Percentiles rank a stretch among this genome's conserved stretches.
Conservation (phyloP, 2,797 vertebrate genomes). For the Cacajao melanocephalus region DNA sequence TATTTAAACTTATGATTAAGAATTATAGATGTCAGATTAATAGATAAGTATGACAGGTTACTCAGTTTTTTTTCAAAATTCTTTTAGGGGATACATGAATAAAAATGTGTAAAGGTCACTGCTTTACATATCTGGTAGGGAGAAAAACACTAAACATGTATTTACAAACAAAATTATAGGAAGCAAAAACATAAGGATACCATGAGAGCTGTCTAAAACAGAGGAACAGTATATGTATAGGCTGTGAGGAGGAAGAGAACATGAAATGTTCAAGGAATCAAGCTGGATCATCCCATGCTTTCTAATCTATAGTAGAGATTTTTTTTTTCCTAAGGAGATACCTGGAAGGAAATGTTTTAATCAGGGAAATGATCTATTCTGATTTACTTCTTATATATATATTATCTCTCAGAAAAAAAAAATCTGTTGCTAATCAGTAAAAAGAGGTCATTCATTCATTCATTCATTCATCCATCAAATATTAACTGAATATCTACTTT, state of each 20-base stretch:
- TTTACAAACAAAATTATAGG: not conserved
- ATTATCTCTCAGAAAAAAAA: not conserved
- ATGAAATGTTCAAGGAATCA: not conserved
- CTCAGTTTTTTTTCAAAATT: not conserved
- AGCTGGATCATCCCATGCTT: not conserved
- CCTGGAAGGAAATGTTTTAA: not conserved
- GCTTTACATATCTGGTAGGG: not conserved
- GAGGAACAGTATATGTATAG: not conserved
- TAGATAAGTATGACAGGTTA: not conserved
- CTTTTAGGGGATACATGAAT: not conserved
- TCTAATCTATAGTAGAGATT: not conserved
- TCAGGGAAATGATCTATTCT: not conserved
- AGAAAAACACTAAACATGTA: not conserved
- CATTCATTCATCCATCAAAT: not conserved
- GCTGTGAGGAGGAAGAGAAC: not conserved
- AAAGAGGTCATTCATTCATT: not conserved
- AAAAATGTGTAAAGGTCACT: not conserved
- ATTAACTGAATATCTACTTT: not conserved
- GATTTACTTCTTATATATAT: conserved; percentile 34
- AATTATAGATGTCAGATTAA: conserved; percentile 1
- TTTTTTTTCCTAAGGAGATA: not conserved
- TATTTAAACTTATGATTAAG: conserved; percentile 36
- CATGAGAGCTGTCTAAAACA: not conserved
- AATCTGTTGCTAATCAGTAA: not conserved
- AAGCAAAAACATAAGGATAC: not conserved